These are phyloP conservation scores for Mythimna loreyi DNA, from an alignment of 2,888 invertebrate species.

Conservation along the genomic window DNA sequence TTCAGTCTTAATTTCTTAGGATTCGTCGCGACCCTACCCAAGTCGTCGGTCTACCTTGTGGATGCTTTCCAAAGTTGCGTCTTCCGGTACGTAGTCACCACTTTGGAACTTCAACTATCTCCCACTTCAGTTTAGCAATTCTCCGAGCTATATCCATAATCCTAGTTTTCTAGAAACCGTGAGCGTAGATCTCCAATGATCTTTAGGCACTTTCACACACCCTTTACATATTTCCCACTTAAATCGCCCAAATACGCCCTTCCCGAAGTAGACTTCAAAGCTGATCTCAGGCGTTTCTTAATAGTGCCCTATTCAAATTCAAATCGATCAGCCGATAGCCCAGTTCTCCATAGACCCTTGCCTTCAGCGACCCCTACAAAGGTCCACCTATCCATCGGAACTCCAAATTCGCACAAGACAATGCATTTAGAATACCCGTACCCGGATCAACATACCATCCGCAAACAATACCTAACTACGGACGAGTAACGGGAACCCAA, in stretches of 20 bases:
- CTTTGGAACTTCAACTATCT: too few species aligned
- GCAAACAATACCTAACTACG: conserved; percentile 40
- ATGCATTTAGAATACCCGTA: conserved; percentile 11
- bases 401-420: conserved; percentile 36
- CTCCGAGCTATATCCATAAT: too few species aligned
- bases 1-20: too few species aligned
- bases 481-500: conserved; percentile 61
- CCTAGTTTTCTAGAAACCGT: too few species aligned
- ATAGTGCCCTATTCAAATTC: not conserved
- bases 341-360: too few species aligned
- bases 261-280: not conserved
- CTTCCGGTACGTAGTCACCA: too few species aligned
- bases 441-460: conserved; percentile 5
- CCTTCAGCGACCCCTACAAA: not conserved
- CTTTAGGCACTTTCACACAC: too few species aligned
- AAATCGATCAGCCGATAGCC: conserved; percentile 23
- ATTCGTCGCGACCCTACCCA: too few species aligned
- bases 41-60: too few species aligned
- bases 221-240: not conserved
- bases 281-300: not conserved
- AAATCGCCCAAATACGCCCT: not conserved
- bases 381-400: conserved; percentile 7
- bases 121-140: too few species aligned
- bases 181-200: too few species aligned
- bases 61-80: too few species aligned